Base-by-base conservation (phyloP, 2,113 vertebrate species). In the Paramisgurnus dabryanus region DNA sequence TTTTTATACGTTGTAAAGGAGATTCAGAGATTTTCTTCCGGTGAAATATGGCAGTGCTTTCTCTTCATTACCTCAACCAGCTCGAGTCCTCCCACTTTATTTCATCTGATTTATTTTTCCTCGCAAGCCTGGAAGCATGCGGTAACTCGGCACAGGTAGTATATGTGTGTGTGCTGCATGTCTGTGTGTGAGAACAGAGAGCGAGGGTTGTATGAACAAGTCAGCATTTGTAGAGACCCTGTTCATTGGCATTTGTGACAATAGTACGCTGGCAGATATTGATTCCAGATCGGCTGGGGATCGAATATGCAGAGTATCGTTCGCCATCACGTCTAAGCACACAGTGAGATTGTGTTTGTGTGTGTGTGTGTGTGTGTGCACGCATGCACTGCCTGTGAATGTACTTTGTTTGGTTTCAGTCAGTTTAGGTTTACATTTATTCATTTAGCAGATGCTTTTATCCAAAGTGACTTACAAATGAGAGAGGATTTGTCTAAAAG, bases 181-280 rank as follows among this genome's bases (percentile, higher is more conserved):
- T 65, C 50, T 58, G 11, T 77, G 60, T 58, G n/a, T 47, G 41
- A 22, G 13, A 39, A 18, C 39, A 60, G 71, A 22, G 40, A 45
- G 3, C 0, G 34, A 13, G 55, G 43, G 50, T 15, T 64, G 65
- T 71, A 66, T 74, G 67, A 82, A 79, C 73, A 76, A 87, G 86
- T 89, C 85, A 91, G 85, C 78, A 67, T 85, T 83, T 87, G 86
- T 87, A 89, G 85, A 86, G 84, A 90, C 77, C 81, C 86, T 89
- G 89, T 90, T 91, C 91, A 91, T 91, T 89, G 88, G 87, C 83
- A 87, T 89, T 90, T 89, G 90, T 91, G 91, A 91, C 89, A 84
- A 89, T 90, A 86, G 80, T 87, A 89, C 89, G 89, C 76, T 80
- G 88, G 85, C 77, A 78, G 65, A 70, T 91, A 93, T 92, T 89